Base-by-base conservation (phyloP, 2,888 invertebrate genomes). In the Ormyrus pomaceus region DNA sequence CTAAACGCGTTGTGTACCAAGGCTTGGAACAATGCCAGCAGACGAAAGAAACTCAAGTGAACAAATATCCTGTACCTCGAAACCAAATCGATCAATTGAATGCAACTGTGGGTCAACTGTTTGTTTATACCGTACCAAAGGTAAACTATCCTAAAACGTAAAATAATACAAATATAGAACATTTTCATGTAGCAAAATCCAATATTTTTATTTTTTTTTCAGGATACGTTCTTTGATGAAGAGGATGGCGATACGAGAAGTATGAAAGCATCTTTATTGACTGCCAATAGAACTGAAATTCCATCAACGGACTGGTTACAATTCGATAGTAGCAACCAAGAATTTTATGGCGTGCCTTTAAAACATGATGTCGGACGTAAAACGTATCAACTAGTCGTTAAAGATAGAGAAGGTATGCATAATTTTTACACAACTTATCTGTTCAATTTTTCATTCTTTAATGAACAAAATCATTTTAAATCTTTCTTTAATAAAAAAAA, bases 191-290 rank as follows among this genome's bases (percentile, higher is more conserved):
- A n/a, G n/a, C 6, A 58, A 11, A n/a, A 59, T 7, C 0, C 2
- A 34, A 45, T 59, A 51, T 53, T 71, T 77, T 66, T 62, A 68
- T 13, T 61, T 51, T 13, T 51, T 51, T 90, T 91, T 19, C 88
- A 95, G 93, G 96, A 98, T 88, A 96, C 97, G 2, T 98, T 98
- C 92, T 96, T 95, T 90, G 98, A 98, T 91, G 95, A 95, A 0
- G 96, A 97, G 89, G 97, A 97, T 88, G 95, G 95, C 13, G 94
- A 94, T 82, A 94, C 96, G 0, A 92, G 94, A 62, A 93, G 94
- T 84, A 92, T 98, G 83, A 94, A 93, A 64, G 92, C 98, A 83
- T 93, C 95, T 0, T 92, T 97, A 0, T 92, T 95, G 66, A 95
- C 95, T 80, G 94, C 93, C 83, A 95, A 96, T 85, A 93, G 95